Conservation (phyloP, 2,113 vertebrate species). For the Pollimyrus isidori region DNA sequence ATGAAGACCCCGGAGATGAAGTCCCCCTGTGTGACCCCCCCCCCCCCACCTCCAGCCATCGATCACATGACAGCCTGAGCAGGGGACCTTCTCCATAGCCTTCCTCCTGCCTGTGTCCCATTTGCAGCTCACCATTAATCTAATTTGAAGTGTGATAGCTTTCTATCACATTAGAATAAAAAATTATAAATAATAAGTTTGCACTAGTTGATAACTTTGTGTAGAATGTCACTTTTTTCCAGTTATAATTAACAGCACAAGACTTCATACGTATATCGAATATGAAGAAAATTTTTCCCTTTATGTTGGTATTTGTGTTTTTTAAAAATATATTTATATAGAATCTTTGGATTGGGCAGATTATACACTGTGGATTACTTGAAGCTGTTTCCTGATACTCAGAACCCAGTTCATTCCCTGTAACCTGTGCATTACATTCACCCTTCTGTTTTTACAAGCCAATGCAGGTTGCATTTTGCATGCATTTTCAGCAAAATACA, state of each 20-base stretch:
- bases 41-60: background rate
- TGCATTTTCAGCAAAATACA: background rate
- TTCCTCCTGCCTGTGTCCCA: background rate
- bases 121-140: background rate
- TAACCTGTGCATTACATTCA: background rate
- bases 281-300: background rate
- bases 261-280: background rate
- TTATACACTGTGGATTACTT: background rate
- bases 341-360: background rate
- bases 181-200: background rate
- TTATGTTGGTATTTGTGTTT: background rate
- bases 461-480: background rate
- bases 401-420: background rate
- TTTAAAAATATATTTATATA: background rate
- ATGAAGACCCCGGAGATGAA: background rate
- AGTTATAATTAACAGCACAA: background rate
- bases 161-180: background rate
- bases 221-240: background rate
- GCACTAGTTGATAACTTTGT: background rate
- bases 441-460: background rate
- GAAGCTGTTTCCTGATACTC: background rate
- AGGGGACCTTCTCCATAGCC: background rate
- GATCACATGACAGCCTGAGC: background rate
- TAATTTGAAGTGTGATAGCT: background rate
- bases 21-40: background rate